A percentile compares a stretch with the other conserved stretches of the same genome.
Conservation (phyloP, 2,888 invertebrate genomes). For the Gastracanthus pulcherrimus region DNA sequence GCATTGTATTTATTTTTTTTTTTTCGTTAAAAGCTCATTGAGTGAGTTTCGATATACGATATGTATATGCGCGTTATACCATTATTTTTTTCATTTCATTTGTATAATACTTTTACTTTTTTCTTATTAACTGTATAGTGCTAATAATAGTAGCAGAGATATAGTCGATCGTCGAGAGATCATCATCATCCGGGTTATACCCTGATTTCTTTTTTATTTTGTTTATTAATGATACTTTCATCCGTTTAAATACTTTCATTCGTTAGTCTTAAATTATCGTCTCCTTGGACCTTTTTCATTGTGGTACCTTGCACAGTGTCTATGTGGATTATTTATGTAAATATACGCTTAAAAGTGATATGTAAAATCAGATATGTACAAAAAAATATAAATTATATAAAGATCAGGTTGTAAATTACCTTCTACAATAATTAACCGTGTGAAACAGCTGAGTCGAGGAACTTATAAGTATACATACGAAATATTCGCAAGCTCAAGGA, state of each 20-base stretch:
- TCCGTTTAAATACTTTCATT: conserved; percentile 44
- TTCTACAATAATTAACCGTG: not conserved
- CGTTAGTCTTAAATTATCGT: conserved; percentile 36
- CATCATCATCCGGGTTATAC: conserved; percentile 7
- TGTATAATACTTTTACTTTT: not conserved
- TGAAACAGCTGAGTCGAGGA: not conserved
- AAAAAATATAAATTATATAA: not conserved
- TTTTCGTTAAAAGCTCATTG: conserved; percentile 50
- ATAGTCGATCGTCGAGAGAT: conserved; percentile 5
- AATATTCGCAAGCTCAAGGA: conserved; percentile 26
- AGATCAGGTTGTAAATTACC: not conserved
- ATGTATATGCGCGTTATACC: conserved; percentile 31
- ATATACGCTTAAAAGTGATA: not conserved
- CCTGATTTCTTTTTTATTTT: not conserved
- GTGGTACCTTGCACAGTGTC: too few relatives aligned
- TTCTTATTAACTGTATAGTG: not conserved
- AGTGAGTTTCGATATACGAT: conserved; percentile 46
- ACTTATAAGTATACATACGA: conserved; percentile 5
- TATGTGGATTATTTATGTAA: too few relatives aligned
- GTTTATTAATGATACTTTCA: conserved; percentile 35
- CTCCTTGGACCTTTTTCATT: conserved; percentile 37
- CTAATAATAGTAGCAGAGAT: conserved; percentile 10
- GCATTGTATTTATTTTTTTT: conserved; percentile 6
- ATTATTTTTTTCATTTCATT: not conserved
- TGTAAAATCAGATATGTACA: too few relatives aligned